Percentiles rank a stretch among this genome's conserved stretches.
Conservation (phyloP, 2,797 vertebrate genomes). For the Echiichthys vipera region DNA sequence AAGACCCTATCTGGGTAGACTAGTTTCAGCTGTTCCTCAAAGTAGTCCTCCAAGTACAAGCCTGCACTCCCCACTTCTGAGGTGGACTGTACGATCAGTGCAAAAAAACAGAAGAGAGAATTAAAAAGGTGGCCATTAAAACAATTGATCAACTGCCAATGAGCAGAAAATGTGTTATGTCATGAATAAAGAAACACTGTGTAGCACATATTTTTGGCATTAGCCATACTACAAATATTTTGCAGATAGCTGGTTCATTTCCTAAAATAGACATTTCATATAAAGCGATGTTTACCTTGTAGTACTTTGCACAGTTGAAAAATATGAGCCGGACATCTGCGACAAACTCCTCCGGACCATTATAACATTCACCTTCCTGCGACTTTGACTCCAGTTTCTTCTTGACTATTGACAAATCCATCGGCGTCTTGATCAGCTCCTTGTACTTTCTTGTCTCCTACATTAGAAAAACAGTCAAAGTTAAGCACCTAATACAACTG, state of each 20-base stretch:
- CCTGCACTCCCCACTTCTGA: constrained; percentile 96
- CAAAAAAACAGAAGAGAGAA: constrained; percentile 10
- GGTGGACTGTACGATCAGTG: constrained; percentile 83
- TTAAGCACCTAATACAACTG: neutral
- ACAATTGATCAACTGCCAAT: too few species aligned
- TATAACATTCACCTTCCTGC: constrained; percentile 84
- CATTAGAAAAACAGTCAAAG: constrained; percentile 5
- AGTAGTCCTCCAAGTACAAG: constrained; percentile 91
- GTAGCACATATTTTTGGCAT: neutral
- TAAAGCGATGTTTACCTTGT: constrained; percentile 85
- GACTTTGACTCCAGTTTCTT: constrained; percentile 88
- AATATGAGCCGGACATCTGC: constrained; percentile 95
- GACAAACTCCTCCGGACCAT: constrained; percentile 88
- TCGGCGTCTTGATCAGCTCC: constrained; percentile 95
- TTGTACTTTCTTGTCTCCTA: constrained; percentile 90
- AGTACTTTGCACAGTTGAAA: constrained; percentile 97
- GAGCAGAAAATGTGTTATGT: neutral
- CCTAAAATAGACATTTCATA: neutral
- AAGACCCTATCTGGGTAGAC: constrained; percentile 89
- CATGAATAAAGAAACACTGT: neutral
- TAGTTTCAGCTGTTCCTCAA: constrained; percentile 92
- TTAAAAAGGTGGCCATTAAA: too few species aligned
- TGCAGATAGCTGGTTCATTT: neutral
- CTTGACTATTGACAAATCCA: constrained; percentile 94
- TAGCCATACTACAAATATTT: neutral